These are phyloP conservation scores for Selene dorsalis DNA, from an alignment of 2,797 vertebrate species.

Conservation along the genomic window DNA sequence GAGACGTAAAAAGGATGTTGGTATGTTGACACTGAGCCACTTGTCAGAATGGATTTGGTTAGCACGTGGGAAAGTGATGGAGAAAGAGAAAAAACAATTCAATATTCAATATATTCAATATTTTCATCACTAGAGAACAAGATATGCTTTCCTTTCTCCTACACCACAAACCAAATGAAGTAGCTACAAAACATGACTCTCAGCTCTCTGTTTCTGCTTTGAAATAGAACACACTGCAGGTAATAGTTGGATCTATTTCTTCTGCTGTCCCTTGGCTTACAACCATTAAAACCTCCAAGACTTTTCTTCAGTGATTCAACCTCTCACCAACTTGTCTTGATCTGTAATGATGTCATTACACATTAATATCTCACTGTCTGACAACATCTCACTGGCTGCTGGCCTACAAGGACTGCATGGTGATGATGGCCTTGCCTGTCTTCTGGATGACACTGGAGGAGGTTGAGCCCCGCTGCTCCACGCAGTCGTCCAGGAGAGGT, in stretches of 20 bases:
- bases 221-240: conserved; percentile 21
- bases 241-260: conserved; percentile 18
- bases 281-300: conserved; percentile 51
- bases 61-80: not conserved
- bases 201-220: conserved; percentile 24
- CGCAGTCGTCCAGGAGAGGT: conserved; percentile 43
- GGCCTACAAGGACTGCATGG: conserved; percentile 74
- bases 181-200: conserved; percentile 34
- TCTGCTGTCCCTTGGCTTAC: conserved; percentile 12
- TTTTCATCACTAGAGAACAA: conserved; percentile 38
- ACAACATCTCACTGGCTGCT: conserved; percentile 16
- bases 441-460: conserved; percentile 50
- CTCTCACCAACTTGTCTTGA: conserved; percentile 62
- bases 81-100: conserved; percentile 24
- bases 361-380: conserved; percentile 26
- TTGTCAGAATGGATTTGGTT: conserved; percentile 8
- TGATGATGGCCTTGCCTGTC: conserved; percentile 65
- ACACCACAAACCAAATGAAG: conserved; percentile 40
- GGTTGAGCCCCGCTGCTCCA: conserved; percentile 22
- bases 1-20: not conserved
- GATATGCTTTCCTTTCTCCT: conserved; percentile 10
- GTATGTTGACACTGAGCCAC: conserved; percentile 13
- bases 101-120: too few species aligned
- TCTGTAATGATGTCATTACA: conserved; percentile 17
- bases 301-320: conserved; percentile 62